These are phyloP conservation scores for Thaumatotibia leucotreta DNA, from an alignment of 1,140 invertebrate species.

Conservation along the genomic window DNA sequence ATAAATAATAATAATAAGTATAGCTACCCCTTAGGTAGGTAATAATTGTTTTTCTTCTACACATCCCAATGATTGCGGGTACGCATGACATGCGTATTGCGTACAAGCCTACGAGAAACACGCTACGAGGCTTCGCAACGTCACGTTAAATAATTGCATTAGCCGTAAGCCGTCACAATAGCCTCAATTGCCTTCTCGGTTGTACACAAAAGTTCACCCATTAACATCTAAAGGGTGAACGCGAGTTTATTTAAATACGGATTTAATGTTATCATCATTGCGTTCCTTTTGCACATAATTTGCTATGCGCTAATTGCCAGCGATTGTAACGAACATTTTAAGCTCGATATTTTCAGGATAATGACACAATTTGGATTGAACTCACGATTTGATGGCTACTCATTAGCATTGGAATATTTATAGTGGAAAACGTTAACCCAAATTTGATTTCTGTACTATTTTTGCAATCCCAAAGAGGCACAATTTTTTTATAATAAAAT, in stretches of 20 bases:
- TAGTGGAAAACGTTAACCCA: background rate
- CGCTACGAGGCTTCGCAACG: conserved; percentile 1
- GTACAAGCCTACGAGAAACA: background rate
- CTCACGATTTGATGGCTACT: background rate
- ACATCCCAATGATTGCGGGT: no score
- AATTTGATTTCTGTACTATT: background rate
- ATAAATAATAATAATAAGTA: no score
- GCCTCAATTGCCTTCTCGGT: background rate
- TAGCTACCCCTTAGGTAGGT: no score
- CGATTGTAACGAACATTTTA: no score
- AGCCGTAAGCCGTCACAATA: background rate
- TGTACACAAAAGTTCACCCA: background rate
- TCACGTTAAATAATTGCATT: conserved; percentile 12
- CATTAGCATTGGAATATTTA: background rate
- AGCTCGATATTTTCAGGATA: background rate
- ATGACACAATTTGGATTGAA: background rate
- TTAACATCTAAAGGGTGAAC: background rate
- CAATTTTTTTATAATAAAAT: no score
- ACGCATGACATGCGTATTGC: no score
- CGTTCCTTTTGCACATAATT: background rate
- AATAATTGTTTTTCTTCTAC: no score
- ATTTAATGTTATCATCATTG: no score
- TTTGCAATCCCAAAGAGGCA: no score
- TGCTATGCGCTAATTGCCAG: background rate
- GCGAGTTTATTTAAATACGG: no score